These are phyloP conservation scores for Drosophila monieri DNA, from an alignment of 2,888 invertebrate genomes.

Conservation along the genomic window DNA sequence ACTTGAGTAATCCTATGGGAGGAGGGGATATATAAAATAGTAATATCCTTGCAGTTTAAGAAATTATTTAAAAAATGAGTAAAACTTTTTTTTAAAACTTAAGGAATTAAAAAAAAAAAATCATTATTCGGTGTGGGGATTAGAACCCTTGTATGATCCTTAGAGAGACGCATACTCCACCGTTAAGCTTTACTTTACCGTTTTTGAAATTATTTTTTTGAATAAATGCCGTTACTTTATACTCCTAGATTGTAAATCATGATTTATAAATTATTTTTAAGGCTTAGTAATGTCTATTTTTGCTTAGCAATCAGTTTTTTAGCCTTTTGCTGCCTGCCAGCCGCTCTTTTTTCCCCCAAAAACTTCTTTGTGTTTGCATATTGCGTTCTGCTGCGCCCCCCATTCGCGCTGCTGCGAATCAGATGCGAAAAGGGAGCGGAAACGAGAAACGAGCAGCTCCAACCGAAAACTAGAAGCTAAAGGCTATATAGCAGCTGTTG, in stretches of 20 bases:
- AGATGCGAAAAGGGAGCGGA: conserved; percentile 5
- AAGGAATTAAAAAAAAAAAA: background rate
- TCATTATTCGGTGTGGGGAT: background rate
- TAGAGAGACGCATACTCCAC: too few relatives aligned
- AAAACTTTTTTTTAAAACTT: background rate
- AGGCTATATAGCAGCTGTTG: background rate
- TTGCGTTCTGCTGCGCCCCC: conserved; percentile 6
- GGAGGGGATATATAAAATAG: background rate
- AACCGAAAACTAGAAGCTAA: background rate
- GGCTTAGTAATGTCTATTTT: background rate
- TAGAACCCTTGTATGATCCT: too few relatives aligned
- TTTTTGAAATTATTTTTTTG: too few relatives aligned
- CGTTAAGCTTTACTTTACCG: too few relatives aligned
- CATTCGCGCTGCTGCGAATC: conserved; percentile 12
- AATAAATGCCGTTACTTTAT: too few relatives aligned
- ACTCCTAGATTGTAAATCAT: background rate
- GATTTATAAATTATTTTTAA: background rate
- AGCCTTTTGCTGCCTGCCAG: background rate
- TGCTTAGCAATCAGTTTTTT: background rate
- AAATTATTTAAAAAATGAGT: background rate
- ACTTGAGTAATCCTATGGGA: conserved; percentile 2
- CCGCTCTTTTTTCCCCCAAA: background rate
- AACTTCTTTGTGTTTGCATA: conserved; percentile 31
- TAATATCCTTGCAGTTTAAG: background rate
- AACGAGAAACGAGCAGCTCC: conserved; percentile 14